phyloP scores from a whole-genome alignment of 2,888 invertebrate species.

The Aradus depressus region DNA sequence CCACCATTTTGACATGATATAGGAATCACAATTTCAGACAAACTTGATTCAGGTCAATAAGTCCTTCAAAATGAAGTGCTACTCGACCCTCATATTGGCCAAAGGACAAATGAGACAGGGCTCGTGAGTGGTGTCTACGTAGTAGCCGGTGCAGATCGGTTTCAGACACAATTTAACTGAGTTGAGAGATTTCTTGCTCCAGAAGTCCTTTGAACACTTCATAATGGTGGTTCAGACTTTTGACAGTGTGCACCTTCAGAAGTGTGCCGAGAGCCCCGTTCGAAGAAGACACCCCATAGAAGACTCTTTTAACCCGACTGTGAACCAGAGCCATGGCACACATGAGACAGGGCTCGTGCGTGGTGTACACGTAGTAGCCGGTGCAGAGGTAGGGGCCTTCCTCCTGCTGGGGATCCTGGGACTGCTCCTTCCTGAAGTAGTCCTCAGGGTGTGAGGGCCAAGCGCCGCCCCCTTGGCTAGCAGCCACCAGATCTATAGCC shows the following conservation, averaged over 20 bases:
- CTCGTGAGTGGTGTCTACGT: conserved; percentile 69
- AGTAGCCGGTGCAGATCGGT: conserved; percentile 85
- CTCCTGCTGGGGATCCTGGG: conserved; percentile 34
- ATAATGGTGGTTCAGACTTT: conserved; percentile 81
- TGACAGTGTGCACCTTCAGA: conserved; percentile 63
- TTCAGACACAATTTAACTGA: no score
- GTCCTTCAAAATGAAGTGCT: no score
- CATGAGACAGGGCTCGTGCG: conserved; percentile 84
- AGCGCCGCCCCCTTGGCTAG: conserved; percentile 45
- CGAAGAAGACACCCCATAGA: conserved; percentile 49
- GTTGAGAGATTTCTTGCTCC: conserved; percentile 19
- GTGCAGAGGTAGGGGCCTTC: conserved; percentile 70
- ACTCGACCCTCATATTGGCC: no score
- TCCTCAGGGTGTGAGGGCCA: conserved; percentile 22
- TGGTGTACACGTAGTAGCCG: conserved; percentile 70
- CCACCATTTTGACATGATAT: no score
- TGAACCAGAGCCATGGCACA: conserved; percentile 93
- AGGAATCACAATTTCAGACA: no score
- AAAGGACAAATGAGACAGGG: conserved; percentile 93
- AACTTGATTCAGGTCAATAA: no score
- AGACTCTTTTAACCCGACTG: conserved; percentile 71
- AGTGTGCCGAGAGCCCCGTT: conserved; percentile 61
- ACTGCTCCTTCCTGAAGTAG: conserved; percentile 21
- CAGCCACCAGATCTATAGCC: conserved; percentile 74
- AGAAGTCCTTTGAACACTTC: conserved; percentile 58